phyloP scores from a whole-genome alignment of 2,113 vertebrate genomes.

The Paradoxurus hermaphroditus region DNA sequence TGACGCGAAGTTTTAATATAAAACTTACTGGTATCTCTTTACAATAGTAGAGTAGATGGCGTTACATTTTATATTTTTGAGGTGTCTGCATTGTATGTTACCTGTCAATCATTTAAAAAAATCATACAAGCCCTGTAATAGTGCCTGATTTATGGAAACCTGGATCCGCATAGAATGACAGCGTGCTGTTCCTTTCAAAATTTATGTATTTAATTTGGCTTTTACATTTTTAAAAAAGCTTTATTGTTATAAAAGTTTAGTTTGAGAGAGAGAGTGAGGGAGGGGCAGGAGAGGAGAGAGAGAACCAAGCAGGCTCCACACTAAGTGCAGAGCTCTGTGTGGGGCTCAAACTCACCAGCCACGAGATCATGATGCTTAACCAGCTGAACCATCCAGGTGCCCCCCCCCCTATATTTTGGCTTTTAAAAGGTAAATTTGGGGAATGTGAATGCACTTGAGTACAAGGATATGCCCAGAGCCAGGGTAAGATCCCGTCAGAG shows the following conservation, averaged over 20 bases:
- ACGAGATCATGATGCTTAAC: too few relatives aligned
- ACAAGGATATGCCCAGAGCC: not conserved
- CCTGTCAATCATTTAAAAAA: not conserved
- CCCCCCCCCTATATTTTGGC: not conserved
- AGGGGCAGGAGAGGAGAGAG: too few relatives aligned
- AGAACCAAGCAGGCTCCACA: too few relatives aligned
- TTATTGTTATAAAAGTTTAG: too few relatives aligned
- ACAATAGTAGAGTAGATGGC: not conserved
- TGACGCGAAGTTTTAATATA: constrained; percentile 56
- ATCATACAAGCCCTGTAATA: not conserved
- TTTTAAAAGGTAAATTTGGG: not conserved
- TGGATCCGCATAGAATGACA: not conserved
- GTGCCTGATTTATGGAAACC: not conserved
- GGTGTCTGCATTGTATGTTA: not conserved
- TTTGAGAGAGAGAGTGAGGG: too few relatives aligned
- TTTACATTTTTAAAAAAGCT: not conserved
- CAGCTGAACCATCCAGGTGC: too few relatives aligned
- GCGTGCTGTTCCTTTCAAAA: constrained; percentile 16
- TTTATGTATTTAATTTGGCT: constrained; percentile 11
- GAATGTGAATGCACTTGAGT: not conserved
- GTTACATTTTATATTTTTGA: not conserved
- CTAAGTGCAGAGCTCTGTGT: too few relatives aligned
- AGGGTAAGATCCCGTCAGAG: not conserved
- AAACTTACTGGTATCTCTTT: not conserved
- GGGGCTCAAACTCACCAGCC: too few relatives aligned